Conservation (phyloP, 2,797 vertebrate genomes). For the Eospalax fontanierii region DNA sequence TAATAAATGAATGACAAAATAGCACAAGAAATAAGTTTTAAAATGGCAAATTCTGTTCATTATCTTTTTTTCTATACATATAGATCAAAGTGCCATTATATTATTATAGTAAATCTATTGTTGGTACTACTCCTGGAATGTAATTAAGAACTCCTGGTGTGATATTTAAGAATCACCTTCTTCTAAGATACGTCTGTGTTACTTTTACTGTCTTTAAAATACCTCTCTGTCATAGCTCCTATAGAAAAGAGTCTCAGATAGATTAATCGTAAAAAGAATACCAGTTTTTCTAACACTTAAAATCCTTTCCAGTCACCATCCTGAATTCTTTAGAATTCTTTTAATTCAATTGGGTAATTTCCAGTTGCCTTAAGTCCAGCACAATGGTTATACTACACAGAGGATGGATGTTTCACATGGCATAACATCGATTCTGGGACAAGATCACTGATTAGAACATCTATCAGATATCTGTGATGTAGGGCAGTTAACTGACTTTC, state of each 20-base stretch:
- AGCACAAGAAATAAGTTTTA: background rate
- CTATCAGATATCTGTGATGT: background rate
- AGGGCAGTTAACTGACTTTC: background rate
- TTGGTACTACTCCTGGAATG: background rate
- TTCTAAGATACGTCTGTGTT: conserved; percentile 26
- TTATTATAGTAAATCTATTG: conserved; percentile 6
- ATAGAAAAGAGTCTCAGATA: conserved; percentile 5
- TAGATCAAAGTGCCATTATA: background rate
- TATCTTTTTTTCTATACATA: background rate
- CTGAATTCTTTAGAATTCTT: conserved; percentile 35
- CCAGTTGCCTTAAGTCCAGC: background rate
- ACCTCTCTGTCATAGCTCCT: background rate
- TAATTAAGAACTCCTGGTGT: conserved; percentile 6
- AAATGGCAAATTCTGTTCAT: conserved; percentile 30
- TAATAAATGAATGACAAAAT: conserved; percentile 7
- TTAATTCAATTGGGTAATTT: conserved; percentile 3
- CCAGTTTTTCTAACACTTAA: conserved; percentile 53
- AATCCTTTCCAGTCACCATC: conserved; percentile 29
- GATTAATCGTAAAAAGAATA: background rate
- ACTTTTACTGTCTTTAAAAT: conserved; percentile 42
- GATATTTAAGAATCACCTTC: conserved; percentile 30
- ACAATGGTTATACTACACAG: background rate
- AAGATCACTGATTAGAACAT: background rate
- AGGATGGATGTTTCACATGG: background rate
- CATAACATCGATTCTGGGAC: background rate